Base-by-base conservation (phyloP, 92 coral and sea anemone species). In the Porites cylindrica region DNA sequence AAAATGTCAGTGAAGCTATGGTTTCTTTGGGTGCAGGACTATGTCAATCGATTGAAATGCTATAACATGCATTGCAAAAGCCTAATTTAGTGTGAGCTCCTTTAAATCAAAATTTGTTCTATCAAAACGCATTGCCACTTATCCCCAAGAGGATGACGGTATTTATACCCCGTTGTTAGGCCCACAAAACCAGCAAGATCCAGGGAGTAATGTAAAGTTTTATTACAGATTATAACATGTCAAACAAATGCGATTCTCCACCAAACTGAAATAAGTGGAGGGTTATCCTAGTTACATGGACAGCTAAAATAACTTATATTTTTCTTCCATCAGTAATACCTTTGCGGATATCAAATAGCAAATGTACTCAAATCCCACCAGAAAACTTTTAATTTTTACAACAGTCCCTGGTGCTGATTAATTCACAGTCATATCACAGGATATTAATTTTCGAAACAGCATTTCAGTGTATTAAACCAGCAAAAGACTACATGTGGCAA, bases 21-120 rank as follows among this genome's bases (percentile, higher is more conserved):
- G 52, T 64, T 61, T 85, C 81, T 63, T 76, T 89, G 52, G 92
- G 95, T 58, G 68, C 92, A 54, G 92, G 92, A 71, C 66, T 85
- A 53, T 80, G 88, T 70, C 84, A 82, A 50, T 92, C 95, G 59
- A 85, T 91, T 79, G 90, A 88, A 19, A 91, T 92, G 92, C 84
- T 91, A 62, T 88, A 88, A 66, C 90, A 70, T 54, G 85, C 84
- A 79, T 75, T 80, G 87, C 88, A 83, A 77, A 2, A 13, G 14
- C 60, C 13, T 54, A 54, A 54, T 66, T 26, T 66, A 8, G 70
- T 72, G 60, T 56, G 10, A 24, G 20, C 77, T 43, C 77, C 77
- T 72, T 47, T 72, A 72, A n/a, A 26, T 72, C 77, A 72, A 56
- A 72, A 72, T 13, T 21, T 73, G 58, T 19, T 17, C 61, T 53